phyloP scores from a whole-genome alignment of 1,140 invertebrate species.

The Matsumurasca onukii region DNA sequence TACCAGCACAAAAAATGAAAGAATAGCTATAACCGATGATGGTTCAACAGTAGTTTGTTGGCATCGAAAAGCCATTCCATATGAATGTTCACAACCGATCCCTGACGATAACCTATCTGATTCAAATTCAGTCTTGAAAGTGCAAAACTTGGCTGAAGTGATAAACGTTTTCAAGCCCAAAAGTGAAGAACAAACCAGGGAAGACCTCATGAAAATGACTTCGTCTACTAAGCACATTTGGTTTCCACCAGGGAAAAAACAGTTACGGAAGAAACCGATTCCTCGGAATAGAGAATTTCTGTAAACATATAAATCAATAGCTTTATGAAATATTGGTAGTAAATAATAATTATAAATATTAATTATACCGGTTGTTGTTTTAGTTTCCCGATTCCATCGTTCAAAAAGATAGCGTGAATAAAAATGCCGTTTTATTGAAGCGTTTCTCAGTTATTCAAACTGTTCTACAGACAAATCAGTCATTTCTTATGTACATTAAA shows the following conservation, averaged over 20 bases:
- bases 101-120: slow-evolving; percentile 51
- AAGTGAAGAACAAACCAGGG: slow-evolving; percentile 57
- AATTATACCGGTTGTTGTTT: no score
- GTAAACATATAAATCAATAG: no score
- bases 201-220: slow-evolving; percentile 72
- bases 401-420: no score
- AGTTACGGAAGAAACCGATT: slow-evolving; percentile 61
- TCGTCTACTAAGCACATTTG: slow-evolving; percentile 80
- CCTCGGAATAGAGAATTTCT: slow-evolving; percentile 70
- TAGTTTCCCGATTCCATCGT: no score
- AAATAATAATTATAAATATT: no score
- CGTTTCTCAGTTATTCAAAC: no score
- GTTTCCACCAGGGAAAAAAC: slow-evolving; percentile 66
- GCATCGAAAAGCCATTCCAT: slow-evolving; percentile 82
- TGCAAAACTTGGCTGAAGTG: slow-evolving; percentile 60
- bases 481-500: no score
- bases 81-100: slow-evolving; percentile 76
- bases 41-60: slow-evolving; percentile 80
- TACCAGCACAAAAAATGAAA: background rate
- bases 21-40: slow-evolving; percentile 65
- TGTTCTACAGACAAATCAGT: no score
- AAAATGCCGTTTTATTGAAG: no score
- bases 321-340: no score
- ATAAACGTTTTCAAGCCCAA: slow-evolving; percentile 64
- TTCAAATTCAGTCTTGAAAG: slow-evolving; percentile 58